Conservation (phyloP, 2,113 vertebrate species). For the Ascaphus truei region DNA sequence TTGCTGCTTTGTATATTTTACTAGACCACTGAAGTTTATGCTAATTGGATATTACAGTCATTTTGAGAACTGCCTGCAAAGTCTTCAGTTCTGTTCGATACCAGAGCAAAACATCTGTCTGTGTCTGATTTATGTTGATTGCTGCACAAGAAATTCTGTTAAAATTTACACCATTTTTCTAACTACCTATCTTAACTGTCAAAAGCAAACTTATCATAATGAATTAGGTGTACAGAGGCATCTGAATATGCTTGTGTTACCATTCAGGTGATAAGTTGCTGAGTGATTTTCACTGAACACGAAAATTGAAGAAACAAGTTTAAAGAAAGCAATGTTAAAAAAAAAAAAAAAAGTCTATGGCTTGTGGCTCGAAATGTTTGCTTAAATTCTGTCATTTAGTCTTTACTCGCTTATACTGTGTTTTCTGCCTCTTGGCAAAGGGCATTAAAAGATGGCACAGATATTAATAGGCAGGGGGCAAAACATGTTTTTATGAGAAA, state of each 20-base stretch:
- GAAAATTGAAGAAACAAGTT: too few species aligned
- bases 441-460: too few species aligned
- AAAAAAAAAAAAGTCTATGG: too few species aligned
- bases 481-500: too few species aligned
- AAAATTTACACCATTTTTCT: constrained; percentile 33
- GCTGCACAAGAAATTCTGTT: constrained; percentile 33
- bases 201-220: constrained; percentile 36
- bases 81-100: constrained; percentile 21
- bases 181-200: constrained; percentile 37
- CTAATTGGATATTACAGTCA: constrained; percentile 36
- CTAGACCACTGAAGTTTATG: constrained; percentile 25
- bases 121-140: constrained; percentile 36
- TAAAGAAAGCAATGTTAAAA: neutral
- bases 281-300: constrained; percentile 9
- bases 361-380: too few species aligned
- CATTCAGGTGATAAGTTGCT: constrained; percentile 25
- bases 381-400: too few species aligned
- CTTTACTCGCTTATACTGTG: too few species aligned
- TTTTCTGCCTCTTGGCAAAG: too few species aligned
- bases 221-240: constrained; percentile 28
- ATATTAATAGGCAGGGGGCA: too few species aligned
- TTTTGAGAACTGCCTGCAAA: constrained; percentile 28
- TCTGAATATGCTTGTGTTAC: constrained; percentile 13
- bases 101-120: constrained; percentile 31
- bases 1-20: too few species aligned